Percentiles rank a stretch among this genome's conserved stretches.
These are phyloP conservation scores for Parazoanthus swiftii DNA, from an alignment of 92 coral and sea anemone genomes.

Conservation along the genomic window DNA sequence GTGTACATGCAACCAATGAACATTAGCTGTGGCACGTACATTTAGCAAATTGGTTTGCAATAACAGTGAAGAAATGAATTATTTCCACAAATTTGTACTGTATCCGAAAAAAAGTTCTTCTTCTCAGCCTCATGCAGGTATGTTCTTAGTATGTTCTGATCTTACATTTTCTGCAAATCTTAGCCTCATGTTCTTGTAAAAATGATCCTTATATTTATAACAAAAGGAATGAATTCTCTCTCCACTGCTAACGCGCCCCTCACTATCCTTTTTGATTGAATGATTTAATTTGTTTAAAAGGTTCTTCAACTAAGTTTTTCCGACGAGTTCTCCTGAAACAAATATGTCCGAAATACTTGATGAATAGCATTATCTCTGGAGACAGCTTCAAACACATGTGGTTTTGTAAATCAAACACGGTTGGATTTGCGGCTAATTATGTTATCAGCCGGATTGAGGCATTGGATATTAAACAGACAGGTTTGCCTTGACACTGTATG, in stretches of 20 bases:
- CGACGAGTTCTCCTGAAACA: neutral
- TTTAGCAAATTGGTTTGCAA: too few species aligned
- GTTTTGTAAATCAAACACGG: neutral
- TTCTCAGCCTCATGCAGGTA: too few species aligned
- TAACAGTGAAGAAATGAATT: too few species aligned
- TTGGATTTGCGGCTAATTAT: slow-evolving; percentile 26
- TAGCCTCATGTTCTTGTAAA: too few species aligned
- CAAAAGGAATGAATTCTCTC: neutral
- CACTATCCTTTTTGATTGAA: neutral
- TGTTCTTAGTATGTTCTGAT: too few species aligned
- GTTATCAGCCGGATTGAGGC: slow-evolving; percentile 18
- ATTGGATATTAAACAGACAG: slow-evolving; percentile 32
- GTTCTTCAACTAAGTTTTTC: neutral
- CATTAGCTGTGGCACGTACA: too few species aligned
- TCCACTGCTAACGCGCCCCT: neutral
- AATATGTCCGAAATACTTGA: neutral
- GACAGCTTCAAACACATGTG: slow-evolving; percentile 16
- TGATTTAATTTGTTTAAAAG: slow-evolving; percentile 5
- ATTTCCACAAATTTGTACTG: too few species aligned
- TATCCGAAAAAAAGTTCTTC: too few species aligned
- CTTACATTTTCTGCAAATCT: too few species aligned
- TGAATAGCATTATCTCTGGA: neutral
- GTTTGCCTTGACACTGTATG: neutral
- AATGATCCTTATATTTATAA: too few species aligned
- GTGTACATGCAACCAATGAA: too few species aligned